Base-by-base conservation (phyloP, 2,113 vertebrate genomes). In the Phyllopteryx taeniolatus region DNA sequence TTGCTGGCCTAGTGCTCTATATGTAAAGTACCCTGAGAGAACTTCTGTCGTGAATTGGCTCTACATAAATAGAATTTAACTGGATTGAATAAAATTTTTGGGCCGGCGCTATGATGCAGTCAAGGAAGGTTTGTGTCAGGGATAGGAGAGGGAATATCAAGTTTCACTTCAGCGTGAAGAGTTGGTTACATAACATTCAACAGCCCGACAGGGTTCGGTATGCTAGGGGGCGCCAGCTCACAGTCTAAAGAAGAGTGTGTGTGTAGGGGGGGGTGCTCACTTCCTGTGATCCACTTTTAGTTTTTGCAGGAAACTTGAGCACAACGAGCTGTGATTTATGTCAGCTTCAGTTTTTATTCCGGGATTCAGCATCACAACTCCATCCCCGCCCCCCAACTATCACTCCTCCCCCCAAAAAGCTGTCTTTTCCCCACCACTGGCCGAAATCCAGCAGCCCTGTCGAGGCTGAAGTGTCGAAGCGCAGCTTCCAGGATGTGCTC, bases 191-290 rank as follows among this genome's bases (percentile, higher is more conserved):
- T 83, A 84, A 84, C 44, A 73, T 62, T n/a, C 74, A 66, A 47
- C 75, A 61, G 68, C 71, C n/a, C 68, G 74, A 63, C 66, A 53
- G 27, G 66, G 43, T 79, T 57, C 73, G 31, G 63, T 75, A 81
- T 72, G 75, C 81, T 83, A 75, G 82, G 82, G 82, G 82, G 85
- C 79, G 86, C 71, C 76, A 71, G 80, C 78, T 69, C 63, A 70
- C 80, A 85, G 79, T 47, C 65, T 11, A 11, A 8, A 13, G 22
- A 13, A 47, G 6, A 6, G 35, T 39, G 3, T 39, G 35, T 4
- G 20, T 1, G 53, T n/a, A 1, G 14, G 14, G 57, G 65, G 22
- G 60, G 53, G 77, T 27, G 47, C 22, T 67, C 0, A 7, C 51
- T 59, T 59, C 56, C 11, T 33, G 14, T 13, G n/a, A 27, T 63